Base-by-base conservation (phyloP, 2,113 vertebrate genomes). In the Ciconia stormi region DNA sequence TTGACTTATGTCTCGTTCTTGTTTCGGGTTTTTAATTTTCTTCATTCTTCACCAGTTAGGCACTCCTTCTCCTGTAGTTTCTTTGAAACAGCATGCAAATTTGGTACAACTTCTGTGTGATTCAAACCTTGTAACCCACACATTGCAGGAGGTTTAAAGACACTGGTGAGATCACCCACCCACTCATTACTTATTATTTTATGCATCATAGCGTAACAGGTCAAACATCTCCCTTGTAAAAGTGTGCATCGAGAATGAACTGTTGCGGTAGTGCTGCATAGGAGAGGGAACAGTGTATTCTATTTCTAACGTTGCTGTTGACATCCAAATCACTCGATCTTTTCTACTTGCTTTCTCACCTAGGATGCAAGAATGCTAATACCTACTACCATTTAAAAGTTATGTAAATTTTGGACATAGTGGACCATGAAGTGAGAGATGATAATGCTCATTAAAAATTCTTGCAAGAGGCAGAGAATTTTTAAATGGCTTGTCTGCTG, bases 81-180 rank as follows among this genome's bases (percentile, higher is more conserved):
- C 81, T 76, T 66, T 90, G 82, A 74, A 85, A 52, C 70, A 80
- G 82, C 67, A 50, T 77, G 49, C 46, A 59, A 67, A 77, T 90
- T 73, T 46, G 47, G 82, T 77, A 12, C 63, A 62, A 70, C 53
- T 94, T 89, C 53, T 93, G 87, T 65, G 62, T 94, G 93, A 97
- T 95, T 97, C 95, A 96, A 91, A 80, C 91, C 89, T 90, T 20
- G 7, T 93, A 96, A 97, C 95, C 84, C 91, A 93, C 94, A 70
- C 82, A 42, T 88, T 97, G 89, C 95, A 93, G 89, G 89, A 92
- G 95, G 73, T 53, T 95, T 97, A 30, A 66, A 96, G 89, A 73
- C 79, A 38, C 70, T 85, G 82, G 73, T 97, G 95, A 97, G 93
- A 96, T 97, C 95, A 97, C 91, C 94, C 89, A 53, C 94, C 89